Percentiles rank a stretch among this genome's conserved stretches.
Evolutionary conservation across 2,888 invertebrate genomes (phyloP).

Genomic region (Atethmia centrago): DNA sequence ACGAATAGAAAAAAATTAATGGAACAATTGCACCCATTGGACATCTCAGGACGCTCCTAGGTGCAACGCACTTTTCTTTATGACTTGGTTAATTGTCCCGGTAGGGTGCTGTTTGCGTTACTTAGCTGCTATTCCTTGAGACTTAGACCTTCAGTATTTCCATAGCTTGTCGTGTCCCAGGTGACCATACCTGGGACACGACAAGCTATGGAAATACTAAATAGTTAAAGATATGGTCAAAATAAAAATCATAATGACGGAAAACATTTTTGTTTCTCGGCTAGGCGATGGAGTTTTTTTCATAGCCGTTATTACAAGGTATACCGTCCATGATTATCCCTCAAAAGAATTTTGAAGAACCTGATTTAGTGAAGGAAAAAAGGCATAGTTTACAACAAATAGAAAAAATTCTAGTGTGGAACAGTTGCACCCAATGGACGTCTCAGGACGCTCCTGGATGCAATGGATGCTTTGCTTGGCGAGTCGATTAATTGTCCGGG

Average conservation of each 20-base stretch:
- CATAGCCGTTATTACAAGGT: neutral
- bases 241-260: neutral
- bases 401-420: slow-evolving; percentile 29
- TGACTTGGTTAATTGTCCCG: slow-evolving; percentile 79
- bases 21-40: slow-evolving; percentile 36
- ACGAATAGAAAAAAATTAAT: no score
- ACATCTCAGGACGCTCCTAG: slow-evolving; percentile 32
- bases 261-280: neutral
- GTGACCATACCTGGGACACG: no score
- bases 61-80: slow-evolving; percentile 65
- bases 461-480: slow-evolving; percentile 67
- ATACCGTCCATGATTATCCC: neutral
- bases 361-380: neutral
- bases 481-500: slow-evolving; percentile 79
- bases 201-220: no score
- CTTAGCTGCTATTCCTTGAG: neutral
- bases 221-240: slow-evolving; percentile 1
- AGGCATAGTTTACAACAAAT: neutral
- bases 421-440: slow-evolving; percentile 35
- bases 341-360: neutral
- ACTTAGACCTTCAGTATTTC: slow-evolving; percentile 3
- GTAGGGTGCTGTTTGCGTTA: slow-evolving; percentile 76
- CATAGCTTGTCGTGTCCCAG: neutral
- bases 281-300: neutral
- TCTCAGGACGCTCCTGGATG: slow-evolving; percentile 46